Evolutionary conservation across 2,888 invertebrate species (phyloP), one percentile per base, ranked within the genome.

Genomic region (Eupithecia tripunctaria): DNA sequence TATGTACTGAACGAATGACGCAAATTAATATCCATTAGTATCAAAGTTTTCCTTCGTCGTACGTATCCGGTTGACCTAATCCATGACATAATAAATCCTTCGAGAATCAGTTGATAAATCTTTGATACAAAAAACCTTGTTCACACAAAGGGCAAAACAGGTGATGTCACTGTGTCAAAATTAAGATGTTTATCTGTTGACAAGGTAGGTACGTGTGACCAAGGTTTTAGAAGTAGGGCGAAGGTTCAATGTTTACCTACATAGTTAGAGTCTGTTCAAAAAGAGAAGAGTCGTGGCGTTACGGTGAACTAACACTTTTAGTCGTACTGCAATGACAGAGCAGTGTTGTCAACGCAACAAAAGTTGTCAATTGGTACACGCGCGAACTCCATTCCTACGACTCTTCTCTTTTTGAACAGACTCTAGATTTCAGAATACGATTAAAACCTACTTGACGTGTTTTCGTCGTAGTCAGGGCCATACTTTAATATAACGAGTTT

Each of bases 91-190:
- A 82, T 77, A 79, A 76, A 78, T 76, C 79, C 77, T 79, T 77
- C 77, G 71, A 64, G 78, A 72, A 80, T 78, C 79, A 51, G 21
- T 36, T 64, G 81, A 81, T 79, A 81, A 76, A 77, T 82, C 79
- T 81, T 78, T 77, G 59, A 78, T 77, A 76, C 76, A 81, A 79
- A 74, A 83, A 75, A 82, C 86, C 86, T 87, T 85, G 82, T 82
- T 84, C n/a, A 77, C 78, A 80, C 80, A 82, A 84, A 88, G 87
- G 88, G 86, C 86, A 82, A 85, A 87, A 87, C 83, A 86, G 75
- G 68, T 86, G 86, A 87, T 82, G 83, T 84, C 84, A 85, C 67
- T 10, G 15, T 72, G 70, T 72, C 68, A 70, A 60, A 70, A 74
- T 59, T 75, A 76, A 70, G 76, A 79, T 78, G 73, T 63, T 77